Evolutionary conservation across 1,140 invertebrate genomes (phyloP).

Genomic region (Megalopta genalis): DNA sequence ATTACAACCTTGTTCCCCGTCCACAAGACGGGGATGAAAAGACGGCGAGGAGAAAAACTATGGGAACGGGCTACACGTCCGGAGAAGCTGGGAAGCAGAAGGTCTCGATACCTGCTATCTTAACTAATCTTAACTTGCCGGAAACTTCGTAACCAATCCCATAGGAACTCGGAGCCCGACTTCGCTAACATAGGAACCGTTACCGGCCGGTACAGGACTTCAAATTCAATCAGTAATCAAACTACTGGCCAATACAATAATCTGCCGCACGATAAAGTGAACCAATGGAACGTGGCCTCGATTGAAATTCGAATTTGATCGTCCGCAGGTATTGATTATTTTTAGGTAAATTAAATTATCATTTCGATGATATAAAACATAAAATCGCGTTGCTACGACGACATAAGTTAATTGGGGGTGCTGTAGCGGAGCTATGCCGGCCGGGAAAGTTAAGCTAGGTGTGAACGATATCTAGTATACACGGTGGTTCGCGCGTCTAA

Average conservation of each 20-base stretch:
- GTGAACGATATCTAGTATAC: too few species aligned
- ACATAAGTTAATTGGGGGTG: too few species aligned
- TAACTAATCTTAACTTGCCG: constrained; percentile 53
- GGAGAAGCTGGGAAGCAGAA: neutral
- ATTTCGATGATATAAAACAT: too few species aligned
- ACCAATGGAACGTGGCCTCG: neutral
- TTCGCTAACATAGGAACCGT: constrained; percentile 14
- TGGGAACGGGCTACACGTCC: constrained; percentile 1
- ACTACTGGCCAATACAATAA: constrained; percentile 34
- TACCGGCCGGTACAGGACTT: constrained; percentile 10
- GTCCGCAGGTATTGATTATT: neutral
- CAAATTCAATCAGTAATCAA: constrained; percentile 32
- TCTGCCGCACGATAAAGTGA: constrained; percentile 8
- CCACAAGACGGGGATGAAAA: neutral
- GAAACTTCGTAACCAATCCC: constrained; percentile 43
- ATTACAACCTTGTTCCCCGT: constrained; percentile 1
- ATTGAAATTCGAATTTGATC: constrained; percentile 3
- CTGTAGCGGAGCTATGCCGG: too few species aligned
- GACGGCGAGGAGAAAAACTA: neutral
- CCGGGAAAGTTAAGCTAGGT: too few species aligned
- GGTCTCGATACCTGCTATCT: constrained; percentile 31
- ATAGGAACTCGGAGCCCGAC: constrained; percentile 12
- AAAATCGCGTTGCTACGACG: too few species aligned
- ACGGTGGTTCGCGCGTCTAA: too few species aligned
- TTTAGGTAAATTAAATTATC: neutral